Evolutionary conservation across 2,113 vertebrate genomes (phyloP).

Genomic region (Myiagra hebetior): DNA sequence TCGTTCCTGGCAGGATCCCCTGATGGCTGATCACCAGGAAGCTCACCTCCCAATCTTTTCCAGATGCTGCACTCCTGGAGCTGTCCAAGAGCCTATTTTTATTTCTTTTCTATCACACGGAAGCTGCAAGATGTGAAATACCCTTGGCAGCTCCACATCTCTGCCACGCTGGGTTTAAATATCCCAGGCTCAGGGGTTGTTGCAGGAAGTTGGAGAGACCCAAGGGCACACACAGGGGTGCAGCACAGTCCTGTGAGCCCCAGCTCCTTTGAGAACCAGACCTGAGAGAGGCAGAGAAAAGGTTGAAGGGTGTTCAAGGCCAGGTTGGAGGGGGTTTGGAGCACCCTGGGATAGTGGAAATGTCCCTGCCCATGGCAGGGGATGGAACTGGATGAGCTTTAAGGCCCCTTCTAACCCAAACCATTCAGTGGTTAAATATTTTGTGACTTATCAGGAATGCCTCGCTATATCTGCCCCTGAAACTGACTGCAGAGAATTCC

Average conservation of each 20-base stretch:
- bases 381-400: neutral
- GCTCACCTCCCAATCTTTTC: neutral
- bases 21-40: neutral
- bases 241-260: neutral
- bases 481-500: neutral
- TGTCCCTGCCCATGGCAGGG: neutral
- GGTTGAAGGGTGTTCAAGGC: neutral
- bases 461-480: neutral
- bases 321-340: rapidly evolving
- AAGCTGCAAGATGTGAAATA: neutral
- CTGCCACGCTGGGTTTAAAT: neutral
- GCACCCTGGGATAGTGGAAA: neutral
- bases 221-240: rapidly evolving
- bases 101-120: neutral
- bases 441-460: neutral
- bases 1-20: neutral
- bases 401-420: neutral
- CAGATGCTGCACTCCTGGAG: neutral
- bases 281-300: neutral
- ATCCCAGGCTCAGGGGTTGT: neutral
- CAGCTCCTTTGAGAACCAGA: neutral
- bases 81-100: neutral
- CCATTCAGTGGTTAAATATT: neutral
- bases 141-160: neutral
- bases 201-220: neutral